These are phyloP conservation scores for Turdus rufiventris DNA, from an alignment of 2,113 vertebrate genomes.

Conservation along the genomic window DNA sequence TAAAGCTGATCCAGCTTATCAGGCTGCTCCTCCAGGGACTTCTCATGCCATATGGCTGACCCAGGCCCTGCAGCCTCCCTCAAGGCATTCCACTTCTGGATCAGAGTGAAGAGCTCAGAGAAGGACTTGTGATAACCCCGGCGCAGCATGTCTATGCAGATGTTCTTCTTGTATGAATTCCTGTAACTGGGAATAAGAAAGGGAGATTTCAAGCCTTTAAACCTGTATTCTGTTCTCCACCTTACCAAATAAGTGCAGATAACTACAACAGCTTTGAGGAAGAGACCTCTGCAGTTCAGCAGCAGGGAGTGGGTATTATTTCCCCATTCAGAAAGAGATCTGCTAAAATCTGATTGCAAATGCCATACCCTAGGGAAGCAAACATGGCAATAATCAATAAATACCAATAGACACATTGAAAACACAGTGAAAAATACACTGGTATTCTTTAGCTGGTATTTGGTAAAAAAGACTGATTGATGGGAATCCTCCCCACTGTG, in stretches of 20 bases:
- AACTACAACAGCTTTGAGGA: conserved; percentile 3
- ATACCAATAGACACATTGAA: background rate
- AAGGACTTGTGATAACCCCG: conserved; percentile 85
- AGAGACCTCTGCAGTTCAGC: conserved; percentile 3
- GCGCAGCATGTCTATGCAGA: conserved; percentile 85
- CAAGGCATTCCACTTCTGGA: conserved; percentile 80
- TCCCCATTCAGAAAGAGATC: background rate
- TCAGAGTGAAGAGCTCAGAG: conserved; percentile 78
- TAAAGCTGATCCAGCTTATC: conserved; percentile 86
- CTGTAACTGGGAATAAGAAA: conserved; percentile 72
- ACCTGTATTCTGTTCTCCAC: background rate
- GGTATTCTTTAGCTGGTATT: background rate
- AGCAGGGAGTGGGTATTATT: background rate
- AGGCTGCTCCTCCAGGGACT: conserved; percentile 81
- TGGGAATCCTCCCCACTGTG: background rate
- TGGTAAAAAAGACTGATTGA: background rate
- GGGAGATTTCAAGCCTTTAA: conserved; percentile 38
- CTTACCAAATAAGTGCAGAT: background rate
- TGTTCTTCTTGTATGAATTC: conserved; percentile 85
- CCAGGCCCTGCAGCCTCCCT: conserved; percentile 83
- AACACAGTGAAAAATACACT: conserved; percentile 2
- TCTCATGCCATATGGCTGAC: conserved; percentile 91
- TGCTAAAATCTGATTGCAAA: background rate
- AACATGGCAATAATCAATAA: background rate
- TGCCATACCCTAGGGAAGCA: background rate